A percentile compares a stretch with the other conserved stretches of the same genome.
Conservation (phyloP, 1,140 invertebrate species). For the Zaprionus capensis region DNA sequence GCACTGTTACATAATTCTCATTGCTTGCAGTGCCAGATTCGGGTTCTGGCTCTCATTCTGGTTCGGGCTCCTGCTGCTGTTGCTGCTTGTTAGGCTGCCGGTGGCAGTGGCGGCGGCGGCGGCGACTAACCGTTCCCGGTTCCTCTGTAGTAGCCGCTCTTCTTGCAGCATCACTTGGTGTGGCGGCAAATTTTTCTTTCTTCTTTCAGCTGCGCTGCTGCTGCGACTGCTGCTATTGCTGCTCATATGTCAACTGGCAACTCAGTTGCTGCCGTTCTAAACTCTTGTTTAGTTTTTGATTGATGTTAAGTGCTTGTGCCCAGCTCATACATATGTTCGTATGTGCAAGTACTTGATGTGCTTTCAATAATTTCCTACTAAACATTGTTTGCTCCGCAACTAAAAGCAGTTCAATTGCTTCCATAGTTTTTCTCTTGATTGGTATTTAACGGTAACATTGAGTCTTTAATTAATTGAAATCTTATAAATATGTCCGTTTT, state of each 20-base stretch:
- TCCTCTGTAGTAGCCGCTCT: conserved; percentile 76
- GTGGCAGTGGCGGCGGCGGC: conserved; percentile 10
- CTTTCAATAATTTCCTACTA: conserved; percentile 36
- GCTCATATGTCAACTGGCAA: conserved; percentile 82
- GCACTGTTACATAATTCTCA: conserved; percentile 78
- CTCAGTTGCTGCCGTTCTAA: conserved; percentile 73
- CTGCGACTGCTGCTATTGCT: conserved; percentile 37
- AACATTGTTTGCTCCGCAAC: conserved; percentile 12
- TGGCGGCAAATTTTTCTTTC: conserved; percentile 79
- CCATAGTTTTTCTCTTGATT: not conserved
- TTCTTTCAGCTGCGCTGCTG: conserved; percentile 57
- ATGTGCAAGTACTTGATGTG: conserved; percentile 25
- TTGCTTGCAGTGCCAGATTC: conserved; percentile 27
- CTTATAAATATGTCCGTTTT: not conserved
- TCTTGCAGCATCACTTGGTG: conserved; percentile 56
- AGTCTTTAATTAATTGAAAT: not conserved
- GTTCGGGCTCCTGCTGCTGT: not conserved
- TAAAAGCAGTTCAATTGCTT: conserved; percentile 1
- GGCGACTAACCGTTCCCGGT: conserved; percentile 26
- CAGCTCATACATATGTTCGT: conserved; percentile 28
- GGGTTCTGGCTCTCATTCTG: conserved; percentile 23
- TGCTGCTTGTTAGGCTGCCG: conserved; percentile 65
- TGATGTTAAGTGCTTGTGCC: conserved; percentile 78
- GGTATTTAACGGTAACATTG: not conserved
- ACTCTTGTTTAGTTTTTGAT: conserved; percentile 80